Conservation (phyloP, 2,113 vertebrate species). For the Tricholaema leucomelas region DNA sequence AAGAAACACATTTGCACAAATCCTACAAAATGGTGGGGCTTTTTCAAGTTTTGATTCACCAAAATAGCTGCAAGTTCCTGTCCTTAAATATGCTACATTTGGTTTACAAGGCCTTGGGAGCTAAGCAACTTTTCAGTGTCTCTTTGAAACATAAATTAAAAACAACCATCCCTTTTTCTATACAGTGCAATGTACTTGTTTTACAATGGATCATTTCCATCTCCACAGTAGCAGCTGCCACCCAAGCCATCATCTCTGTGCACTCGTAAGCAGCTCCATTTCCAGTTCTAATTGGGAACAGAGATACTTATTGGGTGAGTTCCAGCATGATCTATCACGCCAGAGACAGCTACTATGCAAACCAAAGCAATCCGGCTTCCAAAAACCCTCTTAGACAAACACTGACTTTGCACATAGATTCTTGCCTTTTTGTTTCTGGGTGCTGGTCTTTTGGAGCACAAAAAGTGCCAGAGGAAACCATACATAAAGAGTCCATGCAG, state of each 20-base stretch:
- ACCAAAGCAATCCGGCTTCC: conserved; percentile 75
- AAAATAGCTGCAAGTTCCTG: conserved; percentile 3
- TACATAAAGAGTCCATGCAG: neutral
- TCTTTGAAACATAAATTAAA: conserved; percentile 59
- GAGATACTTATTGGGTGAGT: conserved; percentile 80
- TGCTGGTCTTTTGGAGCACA: neutral
- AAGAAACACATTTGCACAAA: conserved; percentile 15
- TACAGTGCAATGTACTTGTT: conserved; percentile 61
- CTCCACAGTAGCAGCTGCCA: conserved; percentile 78
- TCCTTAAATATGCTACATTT: conserved; percentile 12
- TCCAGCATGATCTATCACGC: conserved; percentile 80
- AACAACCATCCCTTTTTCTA: conserved; percentile 50
- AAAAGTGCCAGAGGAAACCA: conserved; percentile 15
- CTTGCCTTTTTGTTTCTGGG: neutral
- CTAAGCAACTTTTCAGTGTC: conserved; percentile 47
- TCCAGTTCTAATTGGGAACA: conserved; percentile 82
- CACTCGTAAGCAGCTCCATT: conserved; percentile 71
- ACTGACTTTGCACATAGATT: conserved; percentile 70
- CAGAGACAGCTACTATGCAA: conserved; percentile 80
- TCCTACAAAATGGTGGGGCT: conserved; percentile 31
- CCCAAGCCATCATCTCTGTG: conserved; percentile 74
- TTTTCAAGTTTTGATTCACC: neutral
- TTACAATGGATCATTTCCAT: conserved; percentile 76
- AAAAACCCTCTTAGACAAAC: conserved; percentile 76
- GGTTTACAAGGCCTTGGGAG: neutral